Base-by-base conservation (phyloP, 2,888 invertebrate genomes). In the Pammene aurita region DNA sequence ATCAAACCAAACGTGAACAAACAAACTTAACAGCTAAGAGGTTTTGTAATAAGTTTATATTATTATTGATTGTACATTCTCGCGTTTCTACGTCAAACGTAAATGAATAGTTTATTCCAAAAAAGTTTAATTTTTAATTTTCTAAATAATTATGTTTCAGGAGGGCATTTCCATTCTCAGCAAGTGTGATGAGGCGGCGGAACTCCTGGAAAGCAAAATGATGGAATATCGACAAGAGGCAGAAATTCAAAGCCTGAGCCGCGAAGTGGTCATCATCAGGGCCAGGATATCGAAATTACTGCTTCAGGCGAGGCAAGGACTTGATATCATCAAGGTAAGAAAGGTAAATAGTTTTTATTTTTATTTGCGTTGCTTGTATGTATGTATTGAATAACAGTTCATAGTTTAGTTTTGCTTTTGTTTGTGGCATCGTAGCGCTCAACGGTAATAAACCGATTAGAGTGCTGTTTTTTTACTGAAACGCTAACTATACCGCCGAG, bases 261-360 rank as follows among this genome's bases (percentile, higher is more conserved):
- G 91, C 60, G 94, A 94, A 71, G 85, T 96, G 67, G 86, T 93
- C 18, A 88, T 92, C 60, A 94, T 96, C 78, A 93, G 94, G 75
- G 93, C 94, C 60, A 94, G 95, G 74, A 95, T 96, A 71, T 91
- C 94, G 63, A 93, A 94, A 66, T 91, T 97, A 48, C 83, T 96
- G 65, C 90, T 93, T 0, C 95, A 96, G 79, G 95, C 96, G 0
- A 94, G 95, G 65, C 94, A 95, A 81, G 96, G 96, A 71, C 93
- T 94, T 48, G 84, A 77, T 76, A 87, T 88, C 84, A 89, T 93
- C 84, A 84, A 93, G 92, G 93, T 93, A 90, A 90, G 87, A 76
- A 89, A 90, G 90, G 89, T 90, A 89, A 86, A 73, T 72, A 66
- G 57, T 35, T 26, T 1, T 14, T 71, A 54, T 62, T 48, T 52